A percentile compares a stretch with the other conserved stretches of the same genome.
These are phyloP conservation scores for Schizopygopsis malacanthus DNA, from an alignment of 2,797 vertebrate genomes.

Conservation along the genomic window DNA sequence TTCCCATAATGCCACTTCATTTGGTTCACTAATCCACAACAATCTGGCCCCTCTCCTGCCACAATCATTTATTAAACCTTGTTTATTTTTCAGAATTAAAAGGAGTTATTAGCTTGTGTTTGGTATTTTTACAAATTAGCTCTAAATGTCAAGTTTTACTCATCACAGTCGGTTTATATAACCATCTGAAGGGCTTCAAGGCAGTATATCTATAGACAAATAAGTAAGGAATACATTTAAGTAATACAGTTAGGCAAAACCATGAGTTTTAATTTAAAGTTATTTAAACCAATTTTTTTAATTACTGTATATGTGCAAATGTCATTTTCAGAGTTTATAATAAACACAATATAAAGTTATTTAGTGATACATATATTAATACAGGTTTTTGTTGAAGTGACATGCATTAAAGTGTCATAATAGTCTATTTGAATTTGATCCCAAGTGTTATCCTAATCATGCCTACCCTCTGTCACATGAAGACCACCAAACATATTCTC, in stretches of 20 bases:
- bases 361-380: background rate
- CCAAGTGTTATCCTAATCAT: background rate
- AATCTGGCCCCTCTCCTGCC: constrained; percentile 64
- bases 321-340: background rate
- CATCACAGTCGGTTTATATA: constrained; percentile 39
- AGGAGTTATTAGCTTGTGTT: constrained; percentile 63
- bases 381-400: background rate
- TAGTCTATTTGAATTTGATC: background rate
- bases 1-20: constrained; percentile 65
- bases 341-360: background rate
- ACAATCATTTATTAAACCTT: constrained; percentile 70
- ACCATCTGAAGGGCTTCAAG: constrained; percentile 33
- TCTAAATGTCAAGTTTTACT: constrained; percentile 64
- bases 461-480: background rate
- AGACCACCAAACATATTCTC: background rate
- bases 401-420: background rate
- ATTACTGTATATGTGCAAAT: background rate
- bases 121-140: constrained; percentile 55
- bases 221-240: background rate
- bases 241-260: background rate
- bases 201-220: constrained; percentile 16
- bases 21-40: constrained; percentile 66
- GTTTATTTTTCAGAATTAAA: constrained; percentile 73
- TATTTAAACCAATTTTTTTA: background rate
- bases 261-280: background rate